A percentile compares a stretch with the other conserved stretches of the same genome.
These are phyloP conservation scores for Brienomyrus longianalis DNA, from an alignment of 2,113 vertebrate genomes.

Conservation along the genomic window DNA sequence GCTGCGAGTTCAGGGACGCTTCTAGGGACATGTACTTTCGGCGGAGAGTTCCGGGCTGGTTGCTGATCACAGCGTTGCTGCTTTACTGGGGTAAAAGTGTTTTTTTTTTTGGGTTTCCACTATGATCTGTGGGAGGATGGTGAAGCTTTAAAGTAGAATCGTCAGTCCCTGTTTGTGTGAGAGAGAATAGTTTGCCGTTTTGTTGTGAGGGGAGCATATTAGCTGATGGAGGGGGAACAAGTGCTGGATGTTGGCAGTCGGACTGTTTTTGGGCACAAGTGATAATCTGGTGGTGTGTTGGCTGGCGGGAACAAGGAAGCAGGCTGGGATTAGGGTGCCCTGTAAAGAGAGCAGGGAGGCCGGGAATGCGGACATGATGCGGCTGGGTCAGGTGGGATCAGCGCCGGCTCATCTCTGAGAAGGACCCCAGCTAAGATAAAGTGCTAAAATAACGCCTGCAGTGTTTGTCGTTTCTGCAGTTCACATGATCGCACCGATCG, in stretches of 20 bases:
- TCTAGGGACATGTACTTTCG: conserved; percentile 60
- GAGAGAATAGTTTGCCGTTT: neutral
- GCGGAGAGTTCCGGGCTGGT: neutral
- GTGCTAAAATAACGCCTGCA: neutral
- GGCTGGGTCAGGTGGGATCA: neutral
- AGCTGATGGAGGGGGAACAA: neutral
- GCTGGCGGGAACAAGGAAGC: neutral
- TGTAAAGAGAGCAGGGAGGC: neutral
- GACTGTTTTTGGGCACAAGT: neutral
- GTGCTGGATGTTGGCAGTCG: neutral
- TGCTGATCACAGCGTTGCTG: neutral
- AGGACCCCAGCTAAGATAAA: neutral
- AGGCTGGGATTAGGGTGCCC: neutral
- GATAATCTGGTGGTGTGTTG: neutral
- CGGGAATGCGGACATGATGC: neutral
- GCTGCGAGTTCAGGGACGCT: conserved; percentile 19
- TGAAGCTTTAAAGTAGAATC: neutral
- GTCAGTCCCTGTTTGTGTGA: neutral
- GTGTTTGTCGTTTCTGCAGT: neutral
- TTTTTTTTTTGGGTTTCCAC: neutral
- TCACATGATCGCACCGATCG: neutral
- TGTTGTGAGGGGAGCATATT: neutral
- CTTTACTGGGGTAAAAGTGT: neutral
- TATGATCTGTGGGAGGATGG: neutral
- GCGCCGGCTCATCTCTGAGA: neutral